A percentile compares a stretch with the other conserved stretches of the same genome.
phyloP scores from a whole-genome alignment of 2,797 vertebrate genomes.

The Agapornis canus region DNA sequence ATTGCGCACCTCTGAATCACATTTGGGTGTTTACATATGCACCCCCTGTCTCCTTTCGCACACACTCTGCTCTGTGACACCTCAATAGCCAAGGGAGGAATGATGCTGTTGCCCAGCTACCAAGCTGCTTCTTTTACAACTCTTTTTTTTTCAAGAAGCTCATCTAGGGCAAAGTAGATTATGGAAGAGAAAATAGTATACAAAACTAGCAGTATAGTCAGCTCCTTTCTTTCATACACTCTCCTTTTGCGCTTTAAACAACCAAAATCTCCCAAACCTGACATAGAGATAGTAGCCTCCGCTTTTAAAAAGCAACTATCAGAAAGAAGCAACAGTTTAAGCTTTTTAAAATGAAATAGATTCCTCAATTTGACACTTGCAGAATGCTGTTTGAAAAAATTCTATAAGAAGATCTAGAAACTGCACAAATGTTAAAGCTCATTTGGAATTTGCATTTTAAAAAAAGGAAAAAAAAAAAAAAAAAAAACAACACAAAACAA shows the following conservation, averaged over 20 bases:
- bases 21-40: not conserved
- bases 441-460: not conserved
- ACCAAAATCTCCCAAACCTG: not conserved
- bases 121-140: not conserved
- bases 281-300: not conserved
- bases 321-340: not conserved
- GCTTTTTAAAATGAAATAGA: not conserved
- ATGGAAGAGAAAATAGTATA: not conserved
- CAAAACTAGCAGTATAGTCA: not conserved
- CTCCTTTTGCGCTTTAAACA: not conserved
- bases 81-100: not conserved
- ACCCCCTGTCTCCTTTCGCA: not conserved
- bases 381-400: not conserved
- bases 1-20: not conserved
- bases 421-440: not conserved
- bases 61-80: not conserved
- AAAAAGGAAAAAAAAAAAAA: accelerated
- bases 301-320: not conserved
- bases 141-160: not conserved
- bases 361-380: not conserved
- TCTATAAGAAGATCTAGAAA: not conserved
- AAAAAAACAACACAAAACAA: not conserved
- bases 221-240: not conserved
- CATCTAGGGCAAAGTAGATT: not conserved
- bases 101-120: not conserved